Base-by-base conservation (phyloP, 2,888 invertebrate species). In the Pachliopta kotzebuea region DNA sequence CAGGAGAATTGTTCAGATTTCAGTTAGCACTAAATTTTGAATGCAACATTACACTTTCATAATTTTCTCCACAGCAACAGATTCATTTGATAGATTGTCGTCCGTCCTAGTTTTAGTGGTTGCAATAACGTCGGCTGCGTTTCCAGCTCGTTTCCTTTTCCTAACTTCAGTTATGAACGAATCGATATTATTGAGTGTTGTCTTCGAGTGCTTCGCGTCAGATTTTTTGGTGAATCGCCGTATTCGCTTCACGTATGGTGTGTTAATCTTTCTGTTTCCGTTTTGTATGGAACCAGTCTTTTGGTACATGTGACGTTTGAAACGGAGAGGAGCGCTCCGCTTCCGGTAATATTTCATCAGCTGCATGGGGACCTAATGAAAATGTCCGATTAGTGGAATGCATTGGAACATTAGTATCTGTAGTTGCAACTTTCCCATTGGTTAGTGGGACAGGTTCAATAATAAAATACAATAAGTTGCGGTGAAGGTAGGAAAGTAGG, bases 251-350 rank as follows among this genome's bases (percentile, higher is more conserved):
- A 18, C n/a, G 3, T 18, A 2, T 45, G 56, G 37, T 64, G 23
- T 60, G 14, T 37, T 37, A 14, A 11, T 37, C 37, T 14, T 37
- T 9, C 14, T 37, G 37, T 42, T 42, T 26, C 21, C 17, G 59
- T 37, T 59, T 50, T 62, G n/a, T 4, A 59, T 45, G 1, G 26
- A 24, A 0, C 24, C 20, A 3, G 55, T 57, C 6, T 31, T 58
- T 20, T 52, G 56, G 17, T 20, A 20, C n/a, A 59, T 29, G n/a
- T 60, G 56, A n/a, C 64, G 52, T 23, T 65, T 65, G 31, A 49
- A 54, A 3, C 65, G 61, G n/a, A 29, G 26, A 1, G 31, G 31
- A 0, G 67, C 0, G 4, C 74, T 59, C 29, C 81, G 66, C 65
- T 72, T 74, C 20, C 67, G 70, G 18, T 74, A 58, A 57, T 0